phyloP scores from a whole-genome alignment of 2,888 invertebrate species.

The Pseudococcus jackbeardsleyi region DNA sequence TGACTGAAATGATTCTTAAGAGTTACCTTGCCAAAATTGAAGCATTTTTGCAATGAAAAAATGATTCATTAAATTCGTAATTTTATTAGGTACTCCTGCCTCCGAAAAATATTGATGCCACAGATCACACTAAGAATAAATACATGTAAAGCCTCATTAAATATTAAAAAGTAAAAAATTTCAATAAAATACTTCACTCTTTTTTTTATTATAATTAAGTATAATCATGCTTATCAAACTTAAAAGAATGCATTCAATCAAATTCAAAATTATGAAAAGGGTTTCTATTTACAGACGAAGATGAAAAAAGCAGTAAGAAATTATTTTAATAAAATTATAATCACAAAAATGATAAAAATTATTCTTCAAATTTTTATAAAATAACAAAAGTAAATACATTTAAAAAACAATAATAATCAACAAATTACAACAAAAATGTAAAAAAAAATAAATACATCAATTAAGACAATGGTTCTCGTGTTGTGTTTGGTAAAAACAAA shows the following conservation, averaged over 20 bases:
- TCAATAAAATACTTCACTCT: not conserved
- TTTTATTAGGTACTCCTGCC: not conserved
- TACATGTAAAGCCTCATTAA: not conserved
- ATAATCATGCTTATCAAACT: not conserved
- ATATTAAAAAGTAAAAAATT: not conserved
- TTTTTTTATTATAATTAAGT: constrained; percentile 9
- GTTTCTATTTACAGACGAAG: constrained; percentile 18
- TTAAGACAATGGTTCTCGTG: constrained; percentile 80
- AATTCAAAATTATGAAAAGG: constrained; percentile 10
- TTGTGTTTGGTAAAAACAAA: constrained; percentile 90
- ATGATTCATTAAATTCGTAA: not conserved
- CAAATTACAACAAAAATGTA: constrained; percentile 43
- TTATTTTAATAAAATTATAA: constrained; percentile 38
- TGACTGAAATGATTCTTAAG: too few relatives aligned
- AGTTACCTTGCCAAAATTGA: not conserved
- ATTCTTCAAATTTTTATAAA: constrained; percentile 25
- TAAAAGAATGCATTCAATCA: not conserved
- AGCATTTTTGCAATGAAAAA: not conserved
- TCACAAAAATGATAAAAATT: constrained; percentile 43
- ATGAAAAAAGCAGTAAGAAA: constrained; percentile 46
- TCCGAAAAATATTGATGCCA: not conserved
- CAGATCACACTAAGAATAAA: not conserved
- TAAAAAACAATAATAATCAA: constrained; percentile 41
- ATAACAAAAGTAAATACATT: constrained; percentile 31
- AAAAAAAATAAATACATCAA: constrained; percentile 67